A percentile compares a stretch with the other conserved stretches of the same genome.
These are phyloP conservation scores for Melikaiella ostensackeni DNA, from an alignment of 2,888 invertebrate species.

Conservation along the genomic window DNA sequence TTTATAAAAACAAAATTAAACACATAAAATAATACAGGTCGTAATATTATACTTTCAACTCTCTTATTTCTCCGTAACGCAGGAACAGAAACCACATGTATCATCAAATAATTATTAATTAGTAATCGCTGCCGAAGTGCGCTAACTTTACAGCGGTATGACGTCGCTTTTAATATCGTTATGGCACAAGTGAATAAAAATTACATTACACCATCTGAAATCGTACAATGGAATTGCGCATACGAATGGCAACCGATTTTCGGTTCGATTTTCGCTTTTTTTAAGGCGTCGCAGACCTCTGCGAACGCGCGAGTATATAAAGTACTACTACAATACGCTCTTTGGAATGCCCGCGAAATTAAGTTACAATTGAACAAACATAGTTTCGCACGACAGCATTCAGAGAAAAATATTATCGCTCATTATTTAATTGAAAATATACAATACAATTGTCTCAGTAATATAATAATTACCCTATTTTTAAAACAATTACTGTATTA, in stretches of 20 bases:
- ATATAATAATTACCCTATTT: not conserved
- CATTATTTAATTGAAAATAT: not conserved
- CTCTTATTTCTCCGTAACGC: conserved; percentile 57
- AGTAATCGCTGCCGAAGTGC: conserved; percentile 48
- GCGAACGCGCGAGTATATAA: conserved; percentile 12
- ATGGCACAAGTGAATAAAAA: conserved; percentile 69
- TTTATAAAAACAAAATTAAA: conserved; percentile 76
- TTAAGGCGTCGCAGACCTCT: conserved; percentile 2
- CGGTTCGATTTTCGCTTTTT: not conserved
- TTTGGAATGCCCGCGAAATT: conserved; percentile 17
- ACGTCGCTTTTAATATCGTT: conserved; percentile 50
- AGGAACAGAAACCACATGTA: conserved; percentile 72
- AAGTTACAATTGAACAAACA: conserved; percentile 10
- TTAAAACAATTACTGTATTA: not conserved
- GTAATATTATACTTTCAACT: conserved; percentile 63
- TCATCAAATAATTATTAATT: conserved; percentile 58
- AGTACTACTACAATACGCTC: not conserved
- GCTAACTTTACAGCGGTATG: conserved; percentile 30
- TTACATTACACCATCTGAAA: conserved; percentile 2
- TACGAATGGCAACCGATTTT: not conserved
- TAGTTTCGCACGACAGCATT: conserved; percentile 6
- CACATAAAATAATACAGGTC: conserved; percentile 74
- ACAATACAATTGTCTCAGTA: not conserved
- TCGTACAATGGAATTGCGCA: conserved; percentile 8
- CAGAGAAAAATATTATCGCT: not conserved